Base-by-base conservation (phyloP, 2,888 invertebrate species). In the Malacosoma neustria region DNA sequence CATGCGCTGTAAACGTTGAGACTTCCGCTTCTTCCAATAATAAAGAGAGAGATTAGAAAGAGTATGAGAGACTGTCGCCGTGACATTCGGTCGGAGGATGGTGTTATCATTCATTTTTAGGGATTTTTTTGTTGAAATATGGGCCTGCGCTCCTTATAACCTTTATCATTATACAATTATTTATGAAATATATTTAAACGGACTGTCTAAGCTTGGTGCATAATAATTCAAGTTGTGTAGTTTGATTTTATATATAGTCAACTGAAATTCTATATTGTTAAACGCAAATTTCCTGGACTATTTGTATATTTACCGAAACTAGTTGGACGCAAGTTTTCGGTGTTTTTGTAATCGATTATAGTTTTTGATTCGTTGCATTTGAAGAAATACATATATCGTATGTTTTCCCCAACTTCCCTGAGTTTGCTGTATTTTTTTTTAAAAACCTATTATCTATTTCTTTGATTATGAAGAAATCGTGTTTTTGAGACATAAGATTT, bases 31-130 rank as follows among this genome's bases (percentile, higher is more conserved):
- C 66, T 77, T 79, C 71, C 62, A 70, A 73, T 67, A 62, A 37
- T 44, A 37, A 48, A 57, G 64, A 58, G 52, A 55, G 51, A 54
- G 51, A 48, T 49, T 45, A 41, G 52, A 48, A 50, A 49, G 49
- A 48, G 51, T 45, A 57, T 57, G 60, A 47, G 60, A 60, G 61
- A 54, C 62, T 22, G 66, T 57, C 61, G 57, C 63, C 65, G 61
- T 50, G 77, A 67, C 76, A 71, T 64, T 76, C 84, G 82, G 82
- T 74, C 84, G 72, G 85, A 85, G 85, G 85, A 85, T 85, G 85
- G 84, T 84, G 79, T 71, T 66, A 56, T 75, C 69, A 69, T 57
- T 61, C 39, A 29, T 38, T 56, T 54, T 54, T 55, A 58, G 60
- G 59, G 52, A 50, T 57, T 56, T 54, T 54, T 54, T 52, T 42